Base-by-base conservation (phyloP, 2,888 invertebrate species). In the Nycteola revayana region DNA sequence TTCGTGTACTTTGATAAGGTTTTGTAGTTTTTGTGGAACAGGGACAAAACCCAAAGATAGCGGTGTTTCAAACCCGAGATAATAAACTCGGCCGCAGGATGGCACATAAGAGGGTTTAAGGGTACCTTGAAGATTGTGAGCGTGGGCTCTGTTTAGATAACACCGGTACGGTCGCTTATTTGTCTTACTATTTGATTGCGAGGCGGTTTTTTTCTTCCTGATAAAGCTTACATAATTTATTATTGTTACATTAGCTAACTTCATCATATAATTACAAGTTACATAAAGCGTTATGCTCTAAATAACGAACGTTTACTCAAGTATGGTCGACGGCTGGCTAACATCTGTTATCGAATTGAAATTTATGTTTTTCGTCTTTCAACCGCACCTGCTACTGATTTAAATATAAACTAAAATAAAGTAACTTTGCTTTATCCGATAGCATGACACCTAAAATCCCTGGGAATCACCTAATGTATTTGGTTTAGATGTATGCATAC, bases 1-100 rank as follows among this genome's bases (percentile, higher is more conserved):
- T 85, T 75, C 84, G 77, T 88, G 88, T 88, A 70, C 60, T 34
- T 60, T 79, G 88, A 88, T 88, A 88, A 87, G 84, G 68, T 74
- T 70, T 71, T 68, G 75, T 73, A 75, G 79, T 86, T 86, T 87
- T 87, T 87, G 77, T 87, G 72, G 69, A 70, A 69, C 63, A 66
- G 74, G 71, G 66, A 70, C 77, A 69, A 66, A 71, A 66, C 66
- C 68, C 67, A 60, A 60, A 78, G 85, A 86, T 86, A 86, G 77
- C 75, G 72, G 71, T 59, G 69, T 62, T 62, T 65, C 66, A 64
- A 57, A 55, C 64, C 60, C 66, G 52, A 77, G 80, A 83, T 84
- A 82, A 82, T 57, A 49, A 75, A 75, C 72, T 76, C 71, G 66
- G 66, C 63, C 61, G 50, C 67, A 66, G 69, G 75, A 70, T 60